These are phyloP conservation scores for Trachelus troglodyta DNA, from an alignment of 2,888 invertebrate species.

Conservation along the genomic window DNA sequence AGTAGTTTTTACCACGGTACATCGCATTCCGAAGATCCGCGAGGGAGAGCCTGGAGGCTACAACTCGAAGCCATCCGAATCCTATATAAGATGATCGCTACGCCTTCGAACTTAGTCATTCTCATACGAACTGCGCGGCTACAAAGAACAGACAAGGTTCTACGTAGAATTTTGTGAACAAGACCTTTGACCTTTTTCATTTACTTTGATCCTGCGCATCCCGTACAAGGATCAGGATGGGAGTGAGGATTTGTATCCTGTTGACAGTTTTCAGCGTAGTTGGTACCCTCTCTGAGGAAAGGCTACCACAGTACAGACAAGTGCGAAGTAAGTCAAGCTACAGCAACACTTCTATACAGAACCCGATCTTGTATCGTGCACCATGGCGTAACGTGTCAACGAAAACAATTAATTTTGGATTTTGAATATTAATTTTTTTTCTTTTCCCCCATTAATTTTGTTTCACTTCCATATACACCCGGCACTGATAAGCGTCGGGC, in stretches of 20 bases:
- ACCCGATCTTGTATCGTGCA: too few species aligned
- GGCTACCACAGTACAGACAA: not conserved
- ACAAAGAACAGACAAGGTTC: conserved; percentile 26
- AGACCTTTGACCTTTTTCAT: not conserved
- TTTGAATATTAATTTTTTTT: too few species aligned
- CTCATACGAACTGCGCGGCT: conserved; percentile 43
- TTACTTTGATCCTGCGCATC: not conserved
- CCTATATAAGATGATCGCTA: conserved; percentile 58
- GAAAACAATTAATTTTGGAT: not conserved
- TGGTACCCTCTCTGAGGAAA: not conserved
- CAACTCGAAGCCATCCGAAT: conserved; percentile 35
- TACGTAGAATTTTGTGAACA: not conserved
- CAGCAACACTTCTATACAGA: not conserved
- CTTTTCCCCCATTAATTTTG: too few species aligned
- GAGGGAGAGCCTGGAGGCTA: conserved; percentile 35
- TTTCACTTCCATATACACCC: not conserved
- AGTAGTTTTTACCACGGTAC: conserved; percentile 7
- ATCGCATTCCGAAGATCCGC: conserved; percentile 12
- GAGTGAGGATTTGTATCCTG: conserved; percentile 4
- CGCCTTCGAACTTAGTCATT: conserved; percentile 54
- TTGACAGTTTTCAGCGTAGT: not conserved
- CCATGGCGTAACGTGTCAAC: not conserved
- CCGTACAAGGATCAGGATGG: not conserved
- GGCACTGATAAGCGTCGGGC: too few species aligned
- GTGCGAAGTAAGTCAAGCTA: conserved; percentile 4